These are phyloP conservation scores for Calyptommatus sinebrachiatus DNA, from an alignment of 2,113 vertebrate genomes.

Conservation along the genomic window DNA sequence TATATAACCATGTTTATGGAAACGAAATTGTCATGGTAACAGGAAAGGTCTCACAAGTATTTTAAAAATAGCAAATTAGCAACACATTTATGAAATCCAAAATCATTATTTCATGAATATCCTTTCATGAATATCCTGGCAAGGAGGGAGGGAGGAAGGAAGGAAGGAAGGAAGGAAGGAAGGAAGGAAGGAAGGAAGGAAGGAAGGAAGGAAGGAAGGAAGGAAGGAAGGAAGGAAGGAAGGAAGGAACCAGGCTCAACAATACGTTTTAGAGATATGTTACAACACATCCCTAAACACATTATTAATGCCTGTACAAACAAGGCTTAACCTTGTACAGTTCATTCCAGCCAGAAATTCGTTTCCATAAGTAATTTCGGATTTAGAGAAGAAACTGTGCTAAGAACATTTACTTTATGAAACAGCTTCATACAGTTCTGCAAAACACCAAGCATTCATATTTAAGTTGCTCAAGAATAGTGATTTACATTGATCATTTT, in stretches of 20 bases:
- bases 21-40: slow-evolving; percentile 76
- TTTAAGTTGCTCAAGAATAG: slow-evolving; percentile 14
- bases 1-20: slow-evolving; percentile 74
- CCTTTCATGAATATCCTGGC: slow-evolving; percentile 17
- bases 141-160: not conserved
- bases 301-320: not conserved
- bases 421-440: not conserved
- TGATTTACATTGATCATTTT: not conserved
- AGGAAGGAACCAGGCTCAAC: no score
- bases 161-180: no score
- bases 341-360: slow-evolving; percentile 28
- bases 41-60: slow-evolving; percentile 73
- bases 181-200: no score
- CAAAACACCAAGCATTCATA: slow-evolving; percentile 24
- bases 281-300: no score
- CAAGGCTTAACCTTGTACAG: slow-evolving; percentile 2
- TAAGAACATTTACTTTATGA: not conserved
- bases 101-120: slow-evolving; percentile 61
- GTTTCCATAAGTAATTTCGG: not conserved
- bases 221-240: no score
- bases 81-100: slow-evolving; percentile 65
- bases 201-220: no score
- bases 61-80: slow-evolving; percentile 78
- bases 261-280: no score
- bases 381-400: slow-evolving; percentile 34